Evolutionary conservation across 2,888 invertebrate species (phyloP), one percentile per base, ranked within the genome.

Genomic region (Dusona sp.): DNA sequence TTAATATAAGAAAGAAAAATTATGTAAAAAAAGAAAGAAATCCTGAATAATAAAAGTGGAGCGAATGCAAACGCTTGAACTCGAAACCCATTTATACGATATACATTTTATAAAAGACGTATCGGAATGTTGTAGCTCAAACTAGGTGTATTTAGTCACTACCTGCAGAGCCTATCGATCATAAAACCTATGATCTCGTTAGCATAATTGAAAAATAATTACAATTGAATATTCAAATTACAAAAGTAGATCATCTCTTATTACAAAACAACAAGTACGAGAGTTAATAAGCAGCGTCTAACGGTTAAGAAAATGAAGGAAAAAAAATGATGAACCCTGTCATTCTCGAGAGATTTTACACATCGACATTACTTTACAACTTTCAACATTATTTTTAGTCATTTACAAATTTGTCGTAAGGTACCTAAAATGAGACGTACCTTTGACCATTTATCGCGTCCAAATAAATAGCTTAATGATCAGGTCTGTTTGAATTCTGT

Each of bases 181-280:
- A 74, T 61, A 8, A 7, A 38, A 73, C 51, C 36, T 13, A 54
- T n/a, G 19, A n/a, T 54, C 19, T n/a, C 11, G 36, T 73, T 73
- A 54, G 51, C 73, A 54, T 73, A 54, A 2, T 51, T 7, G n/a
- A 73, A 51, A 73, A 73, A 51, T 36, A n/a, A 54, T 54, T 54
- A 54, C 16, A 9, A 73, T 72, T 1, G 72, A 51, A 51, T 33
- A 72, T 72, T 72, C 36, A 72, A 51, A 72, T 72, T 16, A 29
- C 13, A 33, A 33, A 33, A 72, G 51, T 29, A 4, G 70, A 48
- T 48, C 19, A 48, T 48, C 48, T 9, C 29, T 36, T 36, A 36
- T 38, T 67, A 38, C 29, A n/a, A 72, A 48, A 25, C 51, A 29
- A 70, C 25, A 16, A 25, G 22, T 13, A 51, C 25, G n/a, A 3